Evolutionary conservation across 2,888 invertebrate species (phyloP).

Genomic region (Dasysyrphus albostriatus): DNA sequence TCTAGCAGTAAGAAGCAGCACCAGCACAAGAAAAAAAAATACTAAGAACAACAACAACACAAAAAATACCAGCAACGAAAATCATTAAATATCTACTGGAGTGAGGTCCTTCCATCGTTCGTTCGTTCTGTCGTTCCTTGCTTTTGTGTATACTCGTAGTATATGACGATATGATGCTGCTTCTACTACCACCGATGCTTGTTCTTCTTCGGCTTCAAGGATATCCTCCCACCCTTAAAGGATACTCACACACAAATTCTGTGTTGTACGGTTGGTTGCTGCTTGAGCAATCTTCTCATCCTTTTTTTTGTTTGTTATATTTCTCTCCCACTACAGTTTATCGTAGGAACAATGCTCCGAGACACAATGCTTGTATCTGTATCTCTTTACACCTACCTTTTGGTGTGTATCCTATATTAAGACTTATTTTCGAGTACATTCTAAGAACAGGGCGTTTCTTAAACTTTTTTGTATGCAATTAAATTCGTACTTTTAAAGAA

Average conservation of each 20-base stretch:
- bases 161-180: constrained; percentile 37
- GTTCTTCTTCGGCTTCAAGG: constrained; percentile 70
- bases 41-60: constrained; percentile 28
- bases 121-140: constrained; percentile 9
- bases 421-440: constrained; percentile 58
- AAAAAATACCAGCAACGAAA: constrained; percentile 62
- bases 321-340: constrained; percentile 44
- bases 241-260: constrained; percentile 49
- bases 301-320: constrained; percentile 29
- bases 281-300: constrained; percentile 68
- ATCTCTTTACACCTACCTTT: constrained; percentile 71
- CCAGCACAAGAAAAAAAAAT: constrained; percentile 25
- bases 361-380: constrained; percentile 70
- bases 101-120: constrained; percentile 50
- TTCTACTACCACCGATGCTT: constrained; percentile 51
- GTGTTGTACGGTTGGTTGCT: constrained; percentile 57
- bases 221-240: constrained; percentile 65
- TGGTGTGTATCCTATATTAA: constrained; percentile 63
- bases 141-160: constrained; percentile 34
- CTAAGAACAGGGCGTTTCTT: constrained; percentile 51
- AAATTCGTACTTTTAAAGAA: background rate
- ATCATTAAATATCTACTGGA: constrained; percentile 68
- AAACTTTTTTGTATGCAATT: background rate
- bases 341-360: constrained; percentile 70
- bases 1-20: constrained; percentile 19